Evolutionary conservation across 92 coral and sea anemone species (phyloP), one percentile per base, ranked within the genome.

Genomic region (Montipora capitata): DNA sequence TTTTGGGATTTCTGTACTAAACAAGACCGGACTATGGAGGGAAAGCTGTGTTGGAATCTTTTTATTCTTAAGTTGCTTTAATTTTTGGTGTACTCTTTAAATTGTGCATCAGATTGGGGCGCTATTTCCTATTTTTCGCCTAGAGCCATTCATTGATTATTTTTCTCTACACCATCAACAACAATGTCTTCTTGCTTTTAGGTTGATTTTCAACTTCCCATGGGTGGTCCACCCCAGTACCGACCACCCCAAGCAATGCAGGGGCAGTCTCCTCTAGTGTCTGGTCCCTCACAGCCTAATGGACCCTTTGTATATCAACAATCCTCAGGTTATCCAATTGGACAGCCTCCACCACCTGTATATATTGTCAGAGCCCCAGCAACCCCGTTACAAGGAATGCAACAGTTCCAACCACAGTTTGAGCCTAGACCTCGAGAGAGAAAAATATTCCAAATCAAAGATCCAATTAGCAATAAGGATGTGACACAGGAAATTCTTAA

Each of bases 391-490:
- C 63, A 80, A 40, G 45, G 82, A 67, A 51, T 62, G 54, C 87
- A 54, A 10, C 93, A 80, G 10, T 81, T 57, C 54, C 92, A 85
- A 40, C 93, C 81, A 59, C 92, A 65, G 41, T 84, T 95, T 68
- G 92, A 88, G 79, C 96, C 85, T 12, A 91, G 72, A 6, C 10
- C 91, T 62, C 92, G 96, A 51, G 93, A 93, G 87, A 93, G 40
- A 72, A 96, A 92, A 69, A 79, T 95, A 38, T 95, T 96, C 69
- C 91, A 86, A 68, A 97, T 97, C 52, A 88, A 72, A 79, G 99
- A 97, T 78, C 99, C 99, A 9, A 88, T 84, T 56, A 94, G 94
- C 62, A 93, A 95, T 82, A 97, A 91, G 86, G 98, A 97, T 85
- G 85, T 97, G 17, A 97, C 98, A 14, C 92, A 92, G 35, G 98